A percentile compares a stretch with the other conserved stretches of the same genome.
These are phyloP conservation scores for Cremastinae sp. DNA, from an alignment of 2,888 invertebrate species.

Conservation along the genomic window DNA sequence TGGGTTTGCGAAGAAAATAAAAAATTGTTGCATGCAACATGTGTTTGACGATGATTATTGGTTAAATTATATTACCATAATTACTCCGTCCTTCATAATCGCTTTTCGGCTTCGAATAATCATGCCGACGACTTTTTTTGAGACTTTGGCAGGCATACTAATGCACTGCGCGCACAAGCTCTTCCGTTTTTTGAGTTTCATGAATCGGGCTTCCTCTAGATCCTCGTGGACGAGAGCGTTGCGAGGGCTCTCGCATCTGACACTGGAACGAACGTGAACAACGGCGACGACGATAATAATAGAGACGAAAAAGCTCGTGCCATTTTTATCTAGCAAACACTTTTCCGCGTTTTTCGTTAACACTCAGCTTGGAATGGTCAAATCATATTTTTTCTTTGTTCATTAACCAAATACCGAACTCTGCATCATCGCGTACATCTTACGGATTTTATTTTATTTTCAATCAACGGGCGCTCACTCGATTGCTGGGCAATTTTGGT, in stretches of 20 bases:
- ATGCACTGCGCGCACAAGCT: constrained; percentile 80
- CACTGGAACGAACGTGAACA: constrained; percentile 8
- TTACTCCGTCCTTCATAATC: constrained; percentile 93
- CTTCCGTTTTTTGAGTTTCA: constrained; percentile 80
- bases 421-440: constrained; percentile 1
- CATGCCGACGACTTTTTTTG: constrained; percentile 93
- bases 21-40: neutral
- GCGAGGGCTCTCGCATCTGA: neutral
- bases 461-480: neutral
- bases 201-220: constrained; percentile 66
- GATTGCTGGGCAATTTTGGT: constrained; percentile 5
- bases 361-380: neutral
- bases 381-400: constrained; percentile 6
- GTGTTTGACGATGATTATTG: neutral
- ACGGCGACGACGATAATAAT: constrained; percentile 29
- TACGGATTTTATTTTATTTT: neutral
- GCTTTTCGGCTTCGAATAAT: constrained; percentile 93
- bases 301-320: constrained; percentile 42
- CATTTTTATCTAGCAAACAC: constrained; percentile 57
- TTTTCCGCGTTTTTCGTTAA: constrained; percentile 22
- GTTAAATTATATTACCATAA: constrained; percentile 85
- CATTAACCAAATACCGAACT: neutral
- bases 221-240: constrained; percentile 6
- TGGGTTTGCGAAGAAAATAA: no score
- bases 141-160: constrained; percentile 87